A percentile compares a stretch with the other conserved stretches of the same genome.
Evolutionary conservation across 2,113 vertebrate species (phyloP).

Genomic region (Cariama cristata): DNA sequence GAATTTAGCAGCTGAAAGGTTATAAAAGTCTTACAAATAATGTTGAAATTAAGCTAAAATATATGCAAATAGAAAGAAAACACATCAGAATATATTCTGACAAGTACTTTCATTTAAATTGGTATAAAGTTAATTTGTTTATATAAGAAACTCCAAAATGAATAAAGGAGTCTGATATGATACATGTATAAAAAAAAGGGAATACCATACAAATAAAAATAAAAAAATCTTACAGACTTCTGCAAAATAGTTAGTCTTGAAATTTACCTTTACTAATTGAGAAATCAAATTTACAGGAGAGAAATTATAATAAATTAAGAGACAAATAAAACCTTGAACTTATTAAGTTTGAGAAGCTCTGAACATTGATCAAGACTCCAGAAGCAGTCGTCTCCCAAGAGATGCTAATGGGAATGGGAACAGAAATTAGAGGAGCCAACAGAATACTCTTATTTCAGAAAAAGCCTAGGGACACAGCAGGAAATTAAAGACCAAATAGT

Average conservation of each 20-base stretch:
- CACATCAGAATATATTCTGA: background rate
- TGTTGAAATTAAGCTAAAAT: background rate
- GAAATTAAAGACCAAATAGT: conserved; percentile 23
- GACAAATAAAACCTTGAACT: background rate
- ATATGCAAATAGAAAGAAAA: background rate
- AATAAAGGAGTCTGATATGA: background rate
- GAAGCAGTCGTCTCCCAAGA: background rate
- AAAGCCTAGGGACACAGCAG: background rate
- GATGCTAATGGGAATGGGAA: background rate
- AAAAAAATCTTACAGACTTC: background rate
- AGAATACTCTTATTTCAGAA: background rate
- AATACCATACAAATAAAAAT: background rate
- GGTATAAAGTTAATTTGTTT: background rate
- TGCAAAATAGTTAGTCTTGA: background rate
- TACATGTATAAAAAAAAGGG: background rate
- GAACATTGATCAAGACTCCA: background rate
- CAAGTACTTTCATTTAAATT: background rate
- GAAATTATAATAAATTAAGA: background rate
- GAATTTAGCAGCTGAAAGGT: background rate
- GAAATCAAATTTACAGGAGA: background rate
- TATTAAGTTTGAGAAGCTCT: background rate
- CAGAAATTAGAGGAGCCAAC: background rate
- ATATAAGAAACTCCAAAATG: background rate
- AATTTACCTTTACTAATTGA: background rate
- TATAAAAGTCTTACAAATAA: background rate